phyloP scores from a whole-genome alignment of 1,140 invertebrate genomes.

The Saccostrea glomerata region DNA sequence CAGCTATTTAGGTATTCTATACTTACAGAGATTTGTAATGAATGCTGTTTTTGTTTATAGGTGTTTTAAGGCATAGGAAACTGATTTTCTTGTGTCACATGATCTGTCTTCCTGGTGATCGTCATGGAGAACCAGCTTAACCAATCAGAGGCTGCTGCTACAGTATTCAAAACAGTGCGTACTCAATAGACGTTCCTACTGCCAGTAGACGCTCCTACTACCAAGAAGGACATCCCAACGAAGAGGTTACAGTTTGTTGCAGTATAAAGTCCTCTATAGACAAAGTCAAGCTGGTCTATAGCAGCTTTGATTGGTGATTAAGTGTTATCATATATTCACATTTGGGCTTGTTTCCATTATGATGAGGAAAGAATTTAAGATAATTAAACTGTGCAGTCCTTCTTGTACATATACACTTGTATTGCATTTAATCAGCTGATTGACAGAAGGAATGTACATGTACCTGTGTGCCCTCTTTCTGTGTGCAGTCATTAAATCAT shows the following conservation, averaged over 20 bases:
- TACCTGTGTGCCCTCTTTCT: too few species aligned
- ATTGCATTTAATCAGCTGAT: too few species aligned
- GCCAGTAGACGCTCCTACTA: neutral
- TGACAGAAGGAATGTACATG: too few species aligned
- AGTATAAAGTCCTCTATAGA: too few species aligned
- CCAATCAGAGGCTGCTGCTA: too few species aligned
- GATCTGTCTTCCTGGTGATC: neutral
- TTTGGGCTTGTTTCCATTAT: neutral
- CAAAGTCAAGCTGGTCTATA: neutral
- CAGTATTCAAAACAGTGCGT: too few species aligned
- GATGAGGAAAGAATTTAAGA: neutral
- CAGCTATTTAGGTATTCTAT: neutral
- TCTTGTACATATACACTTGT: too few species aligned
- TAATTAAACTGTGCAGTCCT: too few species aligned
- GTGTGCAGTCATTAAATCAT: too few species aligned
- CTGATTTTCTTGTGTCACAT: neutral
- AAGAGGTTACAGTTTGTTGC: neutral
- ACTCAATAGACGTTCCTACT: neutral
- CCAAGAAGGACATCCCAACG: too few species aligned
- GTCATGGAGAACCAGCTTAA: too few species aligned
- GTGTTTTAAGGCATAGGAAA: neutral
- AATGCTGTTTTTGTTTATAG: neutral
- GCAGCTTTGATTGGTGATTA: neutral
- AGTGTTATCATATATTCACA: neutral
- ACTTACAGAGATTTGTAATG: neutral